Conservation (phyloP, 1,140 invertebrate genomes). For the Trichomalopsis sarcophagae region DNA sequence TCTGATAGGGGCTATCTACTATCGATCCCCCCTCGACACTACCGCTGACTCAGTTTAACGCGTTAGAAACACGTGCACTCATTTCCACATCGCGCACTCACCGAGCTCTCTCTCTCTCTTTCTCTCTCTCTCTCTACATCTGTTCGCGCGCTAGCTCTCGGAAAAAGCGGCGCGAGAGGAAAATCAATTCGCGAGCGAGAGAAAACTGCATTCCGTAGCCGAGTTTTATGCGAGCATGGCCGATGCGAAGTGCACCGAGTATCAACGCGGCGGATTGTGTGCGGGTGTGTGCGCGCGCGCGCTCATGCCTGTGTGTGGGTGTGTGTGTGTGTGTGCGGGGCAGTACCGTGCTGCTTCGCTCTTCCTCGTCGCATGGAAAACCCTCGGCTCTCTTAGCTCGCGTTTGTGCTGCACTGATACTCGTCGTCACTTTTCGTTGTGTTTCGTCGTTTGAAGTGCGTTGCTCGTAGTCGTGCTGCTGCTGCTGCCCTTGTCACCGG, state of each 20-base stretch:
- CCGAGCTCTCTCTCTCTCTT: slow-evolving; percentile 31
- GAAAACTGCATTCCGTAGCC: neutral
- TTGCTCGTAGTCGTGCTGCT: slow-evolving; percentile 20
- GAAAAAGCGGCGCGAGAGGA: slow-evolving; percentile 9
- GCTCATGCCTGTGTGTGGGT: too few species aligned
- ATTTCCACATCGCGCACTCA: slow-evolving; percentile 38
- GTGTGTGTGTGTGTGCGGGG: neutral
- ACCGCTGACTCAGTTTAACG: slow-evolving; percentile 22
- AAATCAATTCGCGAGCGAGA: slow-evolving; percentile 14
- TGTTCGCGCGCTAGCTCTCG: neutral
- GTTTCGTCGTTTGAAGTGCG: slow-evolving; percentile 14
- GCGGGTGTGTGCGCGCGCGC: too few species aligned
- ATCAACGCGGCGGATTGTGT: too few species aligned
- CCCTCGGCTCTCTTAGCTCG: neutral
- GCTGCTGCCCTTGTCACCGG: neutral
- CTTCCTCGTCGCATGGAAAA: slow-evolving; percentile 30
- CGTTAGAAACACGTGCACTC: slow-evolving; percentile 44
- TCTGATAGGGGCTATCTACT: neutral
- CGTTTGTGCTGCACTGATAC: neutral
- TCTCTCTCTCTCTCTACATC: too few species aligned
- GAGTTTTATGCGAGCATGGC: neutral
- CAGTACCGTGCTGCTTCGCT: slow-evolving; percentile 16
- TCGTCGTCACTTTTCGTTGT: neutral
- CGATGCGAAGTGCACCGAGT: neutral
- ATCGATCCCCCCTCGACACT: slow-evolving; percentile 30